phyloP scores from a whole-genome alignment of 2,113 vertebrate species.

The Melierax canorus region DNA sequence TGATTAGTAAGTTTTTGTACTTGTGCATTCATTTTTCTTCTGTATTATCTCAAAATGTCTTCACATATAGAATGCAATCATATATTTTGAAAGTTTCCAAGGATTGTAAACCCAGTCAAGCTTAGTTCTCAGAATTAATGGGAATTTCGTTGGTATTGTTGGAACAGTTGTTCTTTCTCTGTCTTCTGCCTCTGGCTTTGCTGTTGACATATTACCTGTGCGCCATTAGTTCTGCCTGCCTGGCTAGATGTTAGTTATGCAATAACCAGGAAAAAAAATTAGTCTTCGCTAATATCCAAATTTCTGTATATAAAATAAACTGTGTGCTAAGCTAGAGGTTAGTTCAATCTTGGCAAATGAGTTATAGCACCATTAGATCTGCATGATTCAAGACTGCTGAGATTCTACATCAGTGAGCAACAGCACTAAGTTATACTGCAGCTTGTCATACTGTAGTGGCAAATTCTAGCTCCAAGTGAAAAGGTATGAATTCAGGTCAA shows the following conservation, averaged over 20 bases:
- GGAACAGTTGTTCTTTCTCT: background rate
- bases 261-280: background rate
- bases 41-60: background rate
- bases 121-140: background rate
- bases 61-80: background rate
- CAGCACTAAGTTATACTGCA: background rate
- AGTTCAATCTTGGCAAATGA: background rate
- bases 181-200: background rate
- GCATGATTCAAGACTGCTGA: background rate
- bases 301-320: background rate
- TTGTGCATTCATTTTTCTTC: background rate
- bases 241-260: background rate
- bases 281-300: background rate
- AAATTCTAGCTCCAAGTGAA: conserved; percentile 10
- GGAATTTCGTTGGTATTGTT: background rate
- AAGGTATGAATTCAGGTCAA: conserved; percentile 26
- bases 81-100: background rate
- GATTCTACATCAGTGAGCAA: conserved; percentile 1
- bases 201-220: background rate
- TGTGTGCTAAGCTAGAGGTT: background rate
- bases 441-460: background rate
- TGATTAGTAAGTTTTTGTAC: background rate
- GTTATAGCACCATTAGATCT: background rate
- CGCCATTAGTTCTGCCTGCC: background rate
- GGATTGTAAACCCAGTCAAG: background rate